These are phyloP conservation scores for Papilio demoleus DNA, from an alignment of 2,888 invertebrate species.

Conservation along the genomic window DNA sequence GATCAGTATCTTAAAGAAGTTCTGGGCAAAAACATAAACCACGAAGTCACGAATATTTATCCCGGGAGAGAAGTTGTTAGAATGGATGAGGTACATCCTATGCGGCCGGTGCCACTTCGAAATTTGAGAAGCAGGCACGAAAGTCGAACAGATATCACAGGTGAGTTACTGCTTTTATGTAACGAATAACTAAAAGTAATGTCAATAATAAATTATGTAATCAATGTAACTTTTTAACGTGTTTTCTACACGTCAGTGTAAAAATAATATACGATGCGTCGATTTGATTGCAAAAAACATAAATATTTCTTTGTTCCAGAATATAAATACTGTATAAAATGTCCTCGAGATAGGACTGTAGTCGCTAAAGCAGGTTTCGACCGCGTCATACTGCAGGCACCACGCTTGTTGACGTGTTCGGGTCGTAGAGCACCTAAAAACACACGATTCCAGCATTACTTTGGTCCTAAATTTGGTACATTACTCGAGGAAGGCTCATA, in stretches of 20 bases:
- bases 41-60: conserved; percentile 65
- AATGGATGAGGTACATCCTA: conserved; percentile 49
- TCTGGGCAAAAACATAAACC: conserved; percentile 62
- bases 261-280: too few species aligned
- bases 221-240: too few species aligned
- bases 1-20: conserved; percentile 71
- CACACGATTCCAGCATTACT: conserved; percentile 63
- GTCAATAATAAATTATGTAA: too few species aligned
- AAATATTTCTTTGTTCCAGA: conserved; percentile 48
- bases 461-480: conserved; percentile 72
- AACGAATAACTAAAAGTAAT: too few species aligned
- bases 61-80: conserved; percentile 66
- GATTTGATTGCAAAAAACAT: too few species aligned
- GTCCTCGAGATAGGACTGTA: conserved; percentile 73
- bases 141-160: conserved; percentile 46
- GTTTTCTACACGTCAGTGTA: too few species aligned
- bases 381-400: conserved; percentile 63
- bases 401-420: conserved; percentile 63
- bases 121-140: conserved; percentile 50
- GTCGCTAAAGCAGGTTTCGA: conserved; percentile 67
- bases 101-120: conserved; percentile 41
- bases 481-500: conserved; percentile 71
- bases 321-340: conserved; percentile 63
- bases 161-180: background rate
- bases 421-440: conserved; percentile 58